Evolutionary conservation across 2,113 vertebrate genomes (phyloP).

Genomic region (Ascaphus truei): DNA sequence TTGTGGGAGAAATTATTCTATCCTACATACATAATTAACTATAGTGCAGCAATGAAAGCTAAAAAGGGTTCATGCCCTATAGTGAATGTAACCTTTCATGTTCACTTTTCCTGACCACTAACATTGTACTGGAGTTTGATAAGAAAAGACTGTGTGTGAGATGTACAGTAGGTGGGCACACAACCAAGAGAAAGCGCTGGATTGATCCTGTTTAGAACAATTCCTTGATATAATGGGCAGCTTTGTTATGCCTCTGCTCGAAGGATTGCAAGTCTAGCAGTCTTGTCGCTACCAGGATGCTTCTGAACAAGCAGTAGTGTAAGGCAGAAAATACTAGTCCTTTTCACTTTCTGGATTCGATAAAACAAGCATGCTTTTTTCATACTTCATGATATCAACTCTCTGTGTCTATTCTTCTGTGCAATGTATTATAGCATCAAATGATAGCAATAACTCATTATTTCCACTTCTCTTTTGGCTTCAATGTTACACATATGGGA

Average conservation of each 20-base stretch:
- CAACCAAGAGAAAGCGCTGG: slow-evolving; percentile 36
- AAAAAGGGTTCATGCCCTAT: not conserved
- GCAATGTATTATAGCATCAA: too few relatives aligned
- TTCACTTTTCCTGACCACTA: not conserved
- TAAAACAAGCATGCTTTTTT: slow-evolving; percentile 36
- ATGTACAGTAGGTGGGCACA: slow-evolving; percentile 26
- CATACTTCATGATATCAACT: too few relatives aligned
- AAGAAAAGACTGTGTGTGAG: too few relatives aligned
- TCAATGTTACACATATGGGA: not conserved
- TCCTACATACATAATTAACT: too few relatives aligned
- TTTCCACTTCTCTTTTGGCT: not conserved
- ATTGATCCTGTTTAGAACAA: slow-evolving; percentile 43
- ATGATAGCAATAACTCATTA: not conserved
- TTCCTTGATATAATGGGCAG: slow-evolving; percentile 47
- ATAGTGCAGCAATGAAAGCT: not conserved
- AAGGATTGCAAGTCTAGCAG: slow-evolving; percentile 49
- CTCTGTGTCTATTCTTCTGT: not conserved
- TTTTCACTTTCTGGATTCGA: slow-evolving; percentile 43
- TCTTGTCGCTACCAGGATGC: slow-evolving; percentile 61
- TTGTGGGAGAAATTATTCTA: too few relatives aligned
- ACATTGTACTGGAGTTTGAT: not conserved
- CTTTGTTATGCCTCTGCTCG: slow-evolving; percentile 54
- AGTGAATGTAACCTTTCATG: not conserved
- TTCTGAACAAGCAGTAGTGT: slow-evolving; percentile 54
- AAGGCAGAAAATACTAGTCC: slow-evolving; percentile 48